Conservation (phyloP, 1,140 invertebrate genomes). For the Antheraea mylitta region DNA sequence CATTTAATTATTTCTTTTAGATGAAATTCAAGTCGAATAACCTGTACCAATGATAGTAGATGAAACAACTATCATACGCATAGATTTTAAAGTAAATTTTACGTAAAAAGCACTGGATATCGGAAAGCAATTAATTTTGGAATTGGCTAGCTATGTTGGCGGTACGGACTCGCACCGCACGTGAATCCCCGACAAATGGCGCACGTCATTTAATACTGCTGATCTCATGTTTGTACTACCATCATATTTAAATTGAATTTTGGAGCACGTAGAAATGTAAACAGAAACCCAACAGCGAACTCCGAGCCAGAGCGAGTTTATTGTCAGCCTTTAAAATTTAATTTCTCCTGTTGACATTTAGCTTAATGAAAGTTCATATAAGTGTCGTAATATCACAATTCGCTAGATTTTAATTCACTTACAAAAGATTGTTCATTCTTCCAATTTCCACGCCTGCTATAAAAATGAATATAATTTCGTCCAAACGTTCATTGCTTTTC, state of each 20-base stretch:
- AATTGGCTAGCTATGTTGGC: slow-evolving; percentile 43
- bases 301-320: slow-evolving; percentile 34
- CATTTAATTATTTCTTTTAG: too few relatives aligned
- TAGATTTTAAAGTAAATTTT: slow-evolving; percentile 1
- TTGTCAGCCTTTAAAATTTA: slow-evolving; percentile 43
- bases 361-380: slow-evolving; percentile 18
- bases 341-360: slow-evolving; percentile 26
- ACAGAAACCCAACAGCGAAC: slow-evolving; percentile 49
- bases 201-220: slow-evolving; percentile 70
- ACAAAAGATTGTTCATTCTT: neutral
- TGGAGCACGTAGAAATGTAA: slow-evolving; percentile 51
- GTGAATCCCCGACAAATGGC: slow-evolving; percentile 59
- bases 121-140: slow-evolving; percentile 67
- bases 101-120: slow-evolving; percentile 27
- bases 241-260: slow-evolving; percentile 76
- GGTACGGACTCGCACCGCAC: slow-evolving; percentile 28
- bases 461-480: too few relatives aligned
- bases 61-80: neutral
- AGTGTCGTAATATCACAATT: neutral
- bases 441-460: too few relatives aligned
- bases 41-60: neutral
- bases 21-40: neutral
- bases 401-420: neutral
- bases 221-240: slow-evolving; percentile 69
- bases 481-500: too few relatives aligned